Percentiles rank a stretch among this genome's conserved stretches.
Evolutionary conservation across 2,888 invertebrate species (phyloP).

Genomic region (Mythimna vitellina): DNA sequence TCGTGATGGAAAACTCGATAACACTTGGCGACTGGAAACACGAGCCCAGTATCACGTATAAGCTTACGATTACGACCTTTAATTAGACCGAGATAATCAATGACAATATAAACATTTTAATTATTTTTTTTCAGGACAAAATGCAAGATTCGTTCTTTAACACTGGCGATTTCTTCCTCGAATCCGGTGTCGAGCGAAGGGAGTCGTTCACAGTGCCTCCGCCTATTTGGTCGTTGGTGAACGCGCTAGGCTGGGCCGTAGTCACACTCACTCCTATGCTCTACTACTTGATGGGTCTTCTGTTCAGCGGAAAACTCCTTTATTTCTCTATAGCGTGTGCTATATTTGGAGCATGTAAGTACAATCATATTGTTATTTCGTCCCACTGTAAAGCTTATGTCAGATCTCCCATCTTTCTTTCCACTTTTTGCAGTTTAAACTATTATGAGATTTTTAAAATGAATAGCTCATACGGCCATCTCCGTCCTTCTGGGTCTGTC

Average conservation of each 20-base stretch:
- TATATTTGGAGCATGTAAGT: conserved; percentile 95
- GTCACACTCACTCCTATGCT: conserved; percentile 93
- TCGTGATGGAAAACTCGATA: neutral
- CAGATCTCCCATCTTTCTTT: neutral
- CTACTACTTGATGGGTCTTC: conserved; percentile 92
- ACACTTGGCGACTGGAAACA: neutral
- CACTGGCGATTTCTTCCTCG: conserved; percentile 95
- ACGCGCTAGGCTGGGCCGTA: conserved; percentile 93
- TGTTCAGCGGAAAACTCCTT: conserved; percentile 93
- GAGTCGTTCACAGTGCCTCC: conserved; percentile 90
- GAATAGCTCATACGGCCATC: neutral
- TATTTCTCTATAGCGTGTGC: conserved; percentile 93
- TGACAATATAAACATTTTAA: neutral
- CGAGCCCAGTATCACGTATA: neutral
- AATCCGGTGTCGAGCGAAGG: conserved; percentile 93
- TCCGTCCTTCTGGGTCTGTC: neutral
- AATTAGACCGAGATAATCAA: neutral
- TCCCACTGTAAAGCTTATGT: neutral
- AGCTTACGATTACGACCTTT: neutral
- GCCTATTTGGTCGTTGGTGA: conserved; percentile 92
- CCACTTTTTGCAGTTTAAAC: neutral
- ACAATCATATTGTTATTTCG: conserved; percentile 47
- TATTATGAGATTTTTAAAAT: neutral
- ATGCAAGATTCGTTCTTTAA: conserved; percentile 93
- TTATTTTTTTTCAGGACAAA: conserved; percentile 90